Conservation (phyloP, 2,113 vertebrate genomes). For the Heterotilapia buettikoferi region DNA sequence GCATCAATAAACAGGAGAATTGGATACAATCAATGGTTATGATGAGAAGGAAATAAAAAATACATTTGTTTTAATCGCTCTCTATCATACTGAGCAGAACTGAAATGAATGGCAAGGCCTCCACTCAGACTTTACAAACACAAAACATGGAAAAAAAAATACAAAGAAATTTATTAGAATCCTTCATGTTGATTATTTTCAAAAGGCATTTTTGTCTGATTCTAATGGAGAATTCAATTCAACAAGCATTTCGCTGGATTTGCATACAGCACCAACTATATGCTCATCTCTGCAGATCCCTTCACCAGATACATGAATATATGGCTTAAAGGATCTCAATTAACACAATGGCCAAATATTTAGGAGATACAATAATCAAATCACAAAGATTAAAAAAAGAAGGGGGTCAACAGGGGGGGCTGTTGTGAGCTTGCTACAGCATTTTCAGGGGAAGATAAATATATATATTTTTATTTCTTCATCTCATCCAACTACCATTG, state of each 20-base stretch:
- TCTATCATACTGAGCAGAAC: slow-evolving; percentile 60
- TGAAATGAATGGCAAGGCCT: slow-evolving; percentile 77
- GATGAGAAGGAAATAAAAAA: slow-evolving; percentile 78
- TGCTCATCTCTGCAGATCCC: background rate
- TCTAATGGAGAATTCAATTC: background rate
- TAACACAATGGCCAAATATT: background rate
- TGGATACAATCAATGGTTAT: slow-evolving; percentile 80
- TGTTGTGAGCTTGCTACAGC: background rate
- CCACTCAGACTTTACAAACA: slow-evolving; percentile 63
- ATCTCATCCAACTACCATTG: slow-evolving; percentile 24
- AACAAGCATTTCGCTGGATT: background rate
- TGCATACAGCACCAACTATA: background rate
- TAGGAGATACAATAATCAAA: background rate
- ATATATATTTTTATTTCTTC: background rate
- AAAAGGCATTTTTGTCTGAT: background rate
- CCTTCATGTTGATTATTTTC: background rate
- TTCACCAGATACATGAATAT: background rate
- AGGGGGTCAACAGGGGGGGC: background rate
- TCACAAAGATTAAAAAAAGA: background rate
- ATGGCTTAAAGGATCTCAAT: background rate
- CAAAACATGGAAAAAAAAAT: slow-evolving; percentile 47
- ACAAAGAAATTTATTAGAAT: background rate
- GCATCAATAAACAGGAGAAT: slow-evolving; percentile 75
- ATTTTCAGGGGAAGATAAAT: slow-evolving; percentile 10
- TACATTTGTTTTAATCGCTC: slow-evolving; percentile 71